These are phyloP conservation scores for Thalassoma bifasciatum DNA, from an alignment of 2,113 vertebrate species.

Conservation along the genomic window DNA sequence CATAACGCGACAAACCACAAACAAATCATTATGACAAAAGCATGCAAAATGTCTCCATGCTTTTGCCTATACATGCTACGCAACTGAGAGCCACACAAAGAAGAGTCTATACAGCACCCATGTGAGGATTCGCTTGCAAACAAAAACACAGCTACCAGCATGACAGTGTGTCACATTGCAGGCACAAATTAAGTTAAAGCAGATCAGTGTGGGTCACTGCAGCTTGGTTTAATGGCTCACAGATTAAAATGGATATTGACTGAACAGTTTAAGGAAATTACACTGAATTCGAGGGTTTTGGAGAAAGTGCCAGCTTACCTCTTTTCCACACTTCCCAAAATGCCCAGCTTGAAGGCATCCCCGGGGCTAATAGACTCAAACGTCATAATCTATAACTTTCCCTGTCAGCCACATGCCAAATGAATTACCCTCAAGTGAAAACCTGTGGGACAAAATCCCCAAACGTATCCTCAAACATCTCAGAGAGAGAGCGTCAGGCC, in stretches of 20 bases:
- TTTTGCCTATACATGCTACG: not conserved
- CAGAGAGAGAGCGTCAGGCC: constrained; percentile 21
- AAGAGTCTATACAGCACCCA: constrained; percentile 8
- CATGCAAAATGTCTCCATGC: not conserved
- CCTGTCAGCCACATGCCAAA: not conserved
- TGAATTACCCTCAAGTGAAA: not conserved
- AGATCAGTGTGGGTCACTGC: not conserved
- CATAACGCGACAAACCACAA: constrained; percentile 9
- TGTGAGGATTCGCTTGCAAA: constrained; percentile 17
- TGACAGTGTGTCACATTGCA: constrained; percentile 9
- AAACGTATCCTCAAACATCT: constrained; percentile 19
- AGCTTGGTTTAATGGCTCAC: not conserved
- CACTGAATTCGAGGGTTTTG: not conserved
- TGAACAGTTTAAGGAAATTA: not conserved
- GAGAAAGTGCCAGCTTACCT: constrained; percentile 58
- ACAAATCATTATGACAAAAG: not conserved
- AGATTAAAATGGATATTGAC: constrained; percentile 11
- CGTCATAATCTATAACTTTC: constrained; percentile 16
- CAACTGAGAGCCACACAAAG: constrained; percentile 37
- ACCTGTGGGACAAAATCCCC: not conserved
- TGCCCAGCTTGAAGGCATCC: constrained; percentile 64
- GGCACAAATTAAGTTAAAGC: constrained; percentile 1
- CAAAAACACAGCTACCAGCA: constrained; percentile 14
- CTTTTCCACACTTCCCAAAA: constrained; percentile 65
- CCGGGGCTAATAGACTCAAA: constrained; percentile 40